Percentiles rank a stretch among this genome's conserved stretches.
These are phyloP conservation scores for Drosophila pseudoananassae DNA, from an alignment of 1,140 invertebrate genomes.

Conservation along the genomic window DNA sequence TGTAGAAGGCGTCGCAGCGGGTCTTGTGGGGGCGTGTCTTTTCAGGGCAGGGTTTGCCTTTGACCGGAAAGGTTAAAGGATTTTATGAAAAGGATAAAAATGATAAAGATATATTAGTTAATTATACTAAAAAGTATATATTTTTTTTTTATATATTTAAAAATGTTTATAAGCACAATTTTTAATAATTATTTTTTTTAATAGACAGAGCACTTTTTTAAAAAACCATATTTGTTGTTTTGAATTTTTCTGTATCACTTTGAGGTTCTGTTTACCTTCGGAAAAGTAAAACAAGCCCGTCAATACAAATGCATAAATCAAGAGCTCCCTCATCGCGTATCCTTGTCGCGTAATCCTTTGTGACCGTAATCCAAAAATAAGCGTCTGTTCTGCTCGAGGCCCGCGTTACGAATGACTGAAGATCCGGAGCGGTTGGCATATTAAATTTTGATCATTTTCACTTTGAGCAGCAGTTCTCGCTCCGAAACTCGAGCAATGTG, in stretches of 20 bases:
- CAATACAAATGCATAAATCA: slow-evolving; percentile 56
- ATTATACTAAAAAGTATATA: not conserved
- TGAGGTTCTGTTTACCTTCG: slow-evolving; percentile 57
- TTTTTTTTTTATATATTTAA: too few species aligned
- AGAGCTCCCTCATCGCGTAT: slow-evolving; percentile 52
- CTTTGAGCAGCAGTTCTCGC: slow-evolving; percentile 45
- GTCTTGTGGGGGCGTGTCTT: slow-evolving; percentile 84
- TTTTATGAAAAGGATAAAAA: not conserved
- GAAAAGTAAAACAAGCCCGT: slow-evolving; percentile 73
- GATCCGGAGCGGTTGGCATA: slow-evolving; percentile 42
- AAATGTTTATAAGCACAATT: not conserved
- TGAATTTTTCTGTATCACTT: not conserved
- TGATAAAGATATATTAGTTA: not conserved
- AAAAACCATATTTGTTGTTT: not conserved
- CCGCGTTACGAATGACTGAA: slow-evolving; percentile 72
- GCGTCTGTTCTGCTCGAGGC: slow-evolving; percentile 58
- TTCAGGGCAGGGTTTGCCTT: slow-evolving; percentile 84
- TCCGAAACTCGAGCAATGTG: slow-evolving; percentile 47
- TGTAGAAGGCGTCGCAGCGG: slow-evolving; percentile 85
- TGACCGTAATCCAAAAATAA: slow-evolving; percentile 1
- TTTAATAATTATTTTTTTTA: not conserved
- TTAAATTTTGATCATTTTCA: slow-evolving; percentile 78
- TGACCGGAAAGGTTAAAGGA: slow-evolving; percentile 4
- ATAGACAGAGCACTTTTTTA: too few species aligned
- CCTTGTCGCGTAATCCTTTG: slow-evolving; percentile 27